Evolutionary conservation across 2,888 invertebrate species (phyloP), one percentile per base, ranked within the genome.

Genomic region (Hedya salicella): DNA sequence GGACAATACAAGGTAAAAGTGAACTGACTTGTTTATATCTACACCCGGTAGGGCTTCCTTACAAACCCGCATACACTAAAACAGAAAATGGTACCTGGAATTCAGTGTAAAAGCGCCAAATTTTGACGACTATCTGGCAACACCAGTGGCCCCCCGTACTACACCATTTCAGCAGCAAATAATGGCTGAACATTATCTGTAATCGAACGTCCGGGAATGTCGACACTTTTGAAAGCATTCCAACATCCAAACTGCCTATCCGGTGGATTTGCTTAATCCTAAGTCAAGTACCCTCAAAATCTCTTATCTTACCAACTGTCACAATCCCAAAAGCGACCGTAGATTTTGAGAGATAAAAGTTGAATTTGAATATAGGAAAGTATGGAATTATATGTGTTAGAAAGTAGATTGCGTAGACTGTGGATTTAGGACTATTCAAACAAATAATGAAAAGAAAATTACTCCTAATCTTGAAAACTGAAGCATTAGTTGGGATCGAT

Each of bases 121-220:
- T 19, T 9, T 11, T 11, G 3, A 44, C 3, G 3, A 3, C 9
- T 46, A 1, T 44, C 8, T 8, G 13, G 19, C 13, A n/a, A 46
- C 13, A 46, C 57, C 39, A 13, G 9, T 2, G 2, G 6, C 9
- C 59, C 13, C 14, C 11, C 9, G 11, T 17, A 36, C 59, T 39
- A 59, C 36, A 39, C 19, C 40, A 32, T n/a, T 42, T 25, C 21
- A 59, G 48, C 21, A 21, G 48, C 48, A 39, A 19, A 19, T 59
- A 59, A 59, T 59, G 59, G 39, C 6, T 21, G 48, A 25, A 19
- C 19, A 59, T 59, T 59, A 59, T 59, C 48, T 39, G 59, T 59
- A 59, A 48, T 59, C 59, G 59, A 59, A 59, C 14, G 57, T 48
- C 36, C 57, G 25, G 25, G 36, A 59, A 48, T 40, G 14, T 17